Percentiles rank a stretch among this genome's conserved stretches.
These are phyloP conservation scores for Petrocephalus schoutedeni DNA, from an alignment of 2,797 vertebrate genomes.

Conservation along the genomic window DNA sequence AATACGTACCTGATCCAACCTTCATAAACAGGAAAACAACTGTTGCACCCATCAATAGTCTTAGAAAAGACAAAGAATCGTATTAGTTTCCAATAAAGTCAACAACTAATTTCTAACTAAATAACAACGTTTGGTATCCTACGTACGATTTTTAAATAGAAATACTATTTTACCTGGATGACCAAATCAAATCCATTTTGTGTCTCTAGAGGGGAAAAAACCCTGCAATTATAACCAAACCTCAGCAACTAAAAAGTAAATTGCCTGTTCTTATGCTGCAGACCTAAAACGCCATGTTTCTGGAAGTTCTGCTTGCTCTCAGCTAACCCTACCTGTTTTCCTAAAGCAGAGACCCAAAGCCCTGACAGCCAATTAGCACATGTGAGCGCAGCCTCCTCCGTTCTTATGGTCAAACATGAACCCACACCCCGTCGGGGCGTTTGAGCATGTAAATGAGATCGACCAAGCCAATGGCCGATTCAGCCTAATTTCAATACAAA, in stretches of 20 bases:
- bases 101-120: background rate
- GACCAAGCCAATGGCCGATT: background rate
- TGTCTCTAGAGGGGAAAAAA: background rate
- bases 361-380: conserved; percentile 42
- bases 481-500: conserved; percentile 13
- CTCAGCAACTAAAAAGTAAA: background rate
- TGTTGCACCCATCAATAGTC: conserved; percentile 40
- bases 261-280: background rate
- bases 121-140: background rate
- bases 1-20: conserved; percentile 44
- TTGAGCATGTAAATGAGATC: conserved; percentile 25
- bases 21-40: conserved; percentile 29
- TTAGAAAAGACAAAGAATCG: conserved; percentile 28
- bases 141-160: background rate
- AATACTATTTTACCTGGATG: conserved; percentile 17
- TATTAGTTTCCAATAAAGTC: background rate
- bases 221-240: background rate
- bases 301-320: background rate
- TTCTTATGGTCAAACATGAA: conserved; percentile 26
- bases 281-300: background rate
- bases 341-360: background rate
- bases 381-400: conserved; percentile 33
- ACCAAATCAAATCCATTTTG: conserved; percentile 11
- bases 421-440: conserved; percentile 24
- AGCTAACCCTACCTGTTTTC: background rate